Evolutionary conservation across 2,888 invertebrate genomes (phyloP).

Genomic region (Ormyrus labotus): DNA sequence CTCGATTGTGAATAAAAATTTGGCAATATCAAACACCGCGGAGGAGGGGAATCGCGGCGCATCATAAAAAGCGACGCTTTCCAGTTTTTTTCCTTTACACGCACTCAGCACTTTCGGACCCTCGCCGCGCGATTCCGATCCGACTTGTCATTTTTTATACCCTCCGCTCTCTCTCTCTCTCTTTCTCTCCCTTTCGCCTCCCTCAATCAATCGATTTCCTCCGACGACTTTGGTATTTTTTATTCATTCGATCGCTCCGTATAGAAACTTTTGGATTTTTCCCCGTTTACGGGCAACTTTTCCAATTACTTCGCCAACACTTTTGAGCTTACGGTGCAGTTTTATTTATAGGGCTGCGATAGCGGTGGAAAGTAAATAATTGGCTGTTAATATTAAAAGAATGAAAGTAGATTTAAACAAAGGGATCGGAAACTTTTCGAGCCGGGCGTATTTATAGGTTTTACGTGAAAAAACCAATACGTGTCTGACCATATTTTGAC

Average conservation of each 20-base stretch:
- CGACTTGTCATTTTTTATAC: not conserved
- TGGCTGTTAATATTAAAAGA: too few species aligned
- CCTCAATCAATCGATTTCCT: constrained; percentile 15
- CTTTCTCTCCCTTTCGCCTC: not conserved
- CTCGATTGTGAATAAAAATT: not conserved
- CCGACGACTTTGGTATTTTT: not conserved
- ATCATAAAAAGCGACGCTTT: not conserved
- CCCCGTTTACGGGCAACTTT: not conserved
- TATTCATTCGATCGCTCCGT: not conserved
- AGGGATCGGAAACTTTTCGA: too few species aligned
- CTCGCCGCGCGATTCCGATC: not conserved
- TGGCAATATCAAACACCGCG: not conserved
- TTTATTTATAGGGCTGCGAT: too few species aligned
- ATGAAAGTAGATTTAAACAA: too few species aligned
- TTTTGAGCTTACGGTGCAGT: too few species aligned
- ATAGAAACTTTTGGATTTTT: constrained; percentile 1
- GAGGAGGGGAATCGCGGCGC: not conserved
- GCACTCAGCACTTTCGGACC: constrained; percentile 1
- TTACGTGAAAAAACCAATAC: too few species aligned
- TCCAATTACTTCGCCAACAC: not conserved
- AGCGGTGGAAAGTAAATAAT: too few species aligned
- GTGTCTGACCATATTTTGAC: too few species aligned
- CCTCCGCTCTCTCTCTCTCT: not conserved
- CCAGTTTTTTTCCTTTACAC: not conserved
- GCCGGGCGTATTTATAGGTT: too few species aligned